Conservation (phyloP, 92 coral and sea anemone species). For the Porites evermanni region DNA sequence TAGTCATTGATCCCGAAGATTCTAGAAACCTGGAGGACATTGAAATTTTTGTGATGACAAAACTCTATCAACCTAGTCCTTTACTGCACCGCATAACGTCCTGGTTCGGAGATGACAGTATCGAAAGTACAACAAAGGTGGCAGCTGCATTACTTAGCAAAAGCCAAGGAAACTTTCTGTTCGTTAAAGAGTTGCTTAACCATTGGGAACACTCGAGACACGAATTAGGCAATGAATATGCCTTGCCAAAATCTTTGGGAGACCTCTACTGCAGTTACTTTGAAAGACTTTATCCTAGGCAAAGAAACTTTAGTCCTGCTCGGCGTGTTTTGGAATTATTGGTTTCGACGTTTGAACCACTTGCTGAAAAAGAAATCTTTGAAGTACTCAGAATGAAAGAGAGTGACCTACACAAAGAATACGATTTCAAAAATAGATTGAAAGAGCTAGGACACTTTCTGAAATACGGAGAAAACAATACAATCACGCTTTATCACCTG, state of each 20-base stretch:
- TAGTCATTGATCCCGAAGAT: slow-evolving; percentile 64
- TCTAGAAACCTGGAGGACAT: slow-evolving; percentile 70
- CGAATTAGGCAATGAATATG: neutral
- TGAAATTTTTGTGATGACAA: slow-evolving; percentile 45
- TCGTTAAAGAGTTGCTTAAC: slow-evolving; percentile 65
- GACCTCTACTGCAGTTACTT: slow-evolving; percentile 22
- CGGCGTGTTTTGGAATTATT: slow-evolving; percentile 65
- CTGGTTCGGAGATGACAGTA: slow-evolving; percentile 14
- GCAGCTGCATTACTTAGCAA: slow-evolving; percentile 41
- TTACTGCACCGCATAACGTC: neutral
- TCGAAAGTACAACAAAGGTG: slow-evolving; percentile 8
- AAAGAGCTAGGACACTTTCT: slow-evolving; percentile 33
- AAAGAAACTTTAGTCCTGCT: slow-evolving; percentile 26
- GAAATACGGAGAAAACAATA: slow-evolving; percentile 39
- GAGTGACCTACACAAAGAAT: slow-evolving; percentile 1
- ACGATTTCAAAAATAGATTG: slow-evolving; percentile 24
- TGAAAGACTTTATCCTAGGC: slow-evolving; percentile 5
- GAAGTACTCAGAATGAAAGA: slow-evolving; percentile 43
- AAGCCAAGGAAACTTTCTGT: slow-evolving; percentile 84
- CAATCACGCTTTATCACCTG: slow-evolving; percentile 54
- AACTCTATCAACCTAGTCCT: slow-evolving; percentile 14
- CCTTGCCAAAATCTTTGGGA: slow-evolving; percentile 8
- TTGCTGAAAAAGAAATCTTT: slow-evolving; percentile 46
- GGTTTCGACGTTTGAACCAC: slow-evolving; percentile 58
- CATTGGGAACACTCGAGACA: slow-evolving; percentile 26